Evolutionary conservation across 2,888 invertebrate genomes (phyloP), one percentile per base, ranked within the genome.

Genomic region (Tridacna crocea): DNA sequence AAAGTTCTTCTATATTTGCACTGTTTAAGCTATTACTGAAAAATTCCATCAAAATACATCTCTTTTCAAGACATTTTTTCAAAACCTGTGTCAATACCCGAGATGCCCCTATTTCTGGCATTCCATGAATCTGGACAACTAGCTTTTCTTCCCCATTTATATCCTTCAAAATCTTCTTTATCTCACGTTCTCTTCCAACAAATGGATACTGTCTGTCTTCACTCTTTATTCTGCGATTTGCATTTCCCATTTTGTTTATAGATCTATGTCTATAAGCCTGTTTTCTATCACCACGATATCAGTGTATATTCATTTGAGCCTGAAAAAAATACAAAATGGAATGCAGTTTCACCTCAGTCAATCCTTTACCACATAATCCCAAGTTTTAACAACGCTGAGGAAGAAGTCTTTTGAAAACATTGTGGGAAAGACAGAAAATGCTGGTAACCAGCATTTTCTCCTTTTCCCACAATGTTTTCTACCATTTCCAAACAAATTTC

Each of bases 91-190:
- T 66, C 66, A 66, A 66, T 6, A 66, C 3, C 13, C 46, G 36
- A 8, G 66, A 66, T 19, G 36, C 46, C 8, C 66, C 66, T 6
- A 66, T 27, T 11, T 66, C 66, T 46, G 46, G 66, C 66, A 66
- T 66, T 15, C 66, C 66, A 36, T 36, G 36, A 15, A 66, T 66
- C 46, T 66, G 66, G 27, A 66, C 46, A 12, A 46, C 46, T 10
- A 36, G 15, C 46, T 66, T 66, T 3, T 36, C 19, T 19, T 15
- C 46, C 46, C 46, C 66, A 0, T 46, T 46, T 0, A 66, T n/a
- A n/a, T 46, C 19, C 15, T n/a, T 19, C 12, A 36, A 46, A 46
- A 66, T 15, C 46, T 46, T 66, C 46, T 66, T 19, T 46, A 66
- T 46, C 15, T 66, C 46, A 12, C n/a, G 4, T 19, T 66, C n/a